phyloP scores from a whole-genome alignment of 2,888 invertebrate genomes.

The Tipula lateralis region DNA sequence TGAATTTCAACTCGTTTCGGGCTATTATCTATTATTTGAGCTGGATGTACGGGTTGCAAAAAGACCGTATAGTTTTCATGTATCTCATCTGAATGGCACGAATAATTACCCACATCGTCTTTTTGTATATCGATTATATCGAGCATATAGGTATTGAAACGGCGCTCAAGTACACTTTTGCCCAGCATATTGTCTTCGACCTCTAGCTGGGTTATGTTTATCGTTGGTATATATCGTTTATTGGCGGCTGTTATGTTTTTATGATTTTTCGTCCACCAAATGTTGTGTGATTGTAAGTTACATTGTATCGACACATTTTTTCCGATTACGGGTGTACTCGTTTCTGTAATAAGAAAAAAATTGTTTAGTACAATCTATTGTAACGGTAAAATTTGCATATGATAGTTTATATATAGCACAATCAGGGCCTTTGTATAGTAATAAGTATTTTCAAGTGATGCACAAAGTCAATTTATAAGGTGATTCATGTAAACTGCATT shows the following conservation, averaged over 20 bases:
- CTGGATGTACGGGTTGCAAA: slow-evolving; percentile 48
- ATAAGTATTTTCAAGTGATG: no score
- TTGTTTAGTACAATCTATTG: background rate
- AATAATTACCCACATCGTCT: slow-evolving; percentile 58
- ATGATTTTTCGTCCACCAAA: slow-evolving; percentile 58
- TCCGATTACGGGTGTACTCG: slow-evolving; percentile 42
- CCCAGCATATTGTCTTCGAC: slow-evolving; percentile 32
- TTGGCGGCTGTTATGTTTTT: slow-evolving; percentile 50
- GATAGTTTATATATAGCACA: background rate
- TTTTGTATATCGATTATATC: slow-evolving; percentile 54
- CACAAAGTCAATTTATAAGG: background rate
- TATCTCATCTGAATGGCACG: slow-evolving; percentile 52
- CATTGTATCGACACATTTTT: slow-evolving; percentile 54
- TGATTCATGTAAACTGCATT: no score
- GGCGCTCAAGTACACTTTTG: slow-evolving; percentile 38
- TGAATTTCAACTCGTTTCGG: slow-evolving; percentile 52
- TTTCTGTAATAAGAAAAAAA: slow-evolving; percentile 31
- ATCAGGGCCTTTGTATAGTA: background rate
- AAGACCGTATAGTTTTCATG: slow-evolving; percentile 44
- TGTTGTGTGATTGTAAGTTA: slow-evolving; percentile 51
- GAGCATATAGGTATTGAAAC: slow-evolving; percentile 50
- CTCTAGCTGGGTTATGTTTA: slow-evolving; percentile 26
- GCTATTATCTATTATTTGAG: slow-evolving; percentile 48
- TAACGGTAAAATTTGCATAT: background rate
- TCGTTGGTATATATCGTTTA: background rate